These are phyloP conservation scores for Serinus canaria DNA, from an alignment of 2,113 vertebrate species.

Conservation along the genomic window DNA sequence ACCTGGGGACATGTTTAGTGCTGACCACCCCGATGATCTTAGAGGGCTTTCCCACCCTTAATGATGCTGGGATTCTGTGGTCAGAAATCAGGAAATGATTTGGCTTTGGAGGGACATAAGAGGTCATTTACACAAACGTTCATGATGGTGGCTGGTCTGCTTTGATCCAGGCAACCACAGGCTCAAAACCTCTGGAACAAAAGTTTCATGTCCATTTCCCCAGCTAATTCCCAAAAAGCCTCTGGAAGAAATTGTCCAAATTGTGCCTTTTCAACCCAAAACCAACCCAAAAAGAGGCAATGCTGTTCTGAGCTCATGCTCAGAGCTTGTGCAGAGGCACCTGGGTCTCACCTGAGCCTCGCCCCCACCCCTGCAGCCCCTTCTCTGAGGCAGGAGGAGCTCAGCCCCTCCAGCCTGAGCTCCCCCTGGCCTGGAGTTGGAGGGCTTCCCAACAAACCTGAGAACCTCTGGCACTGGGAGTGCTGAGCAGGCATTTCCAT, in stretches of 20 bases:
- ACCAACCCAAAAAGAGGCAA: not conserved
- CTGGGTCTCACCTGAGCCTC: not conserved
- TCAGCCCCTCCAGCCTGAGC: not conserved
- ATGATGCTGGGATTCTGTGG: not conserved
- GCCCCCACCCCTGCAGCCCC: not conserved
- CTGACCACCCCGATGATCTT: rapidly evolving
- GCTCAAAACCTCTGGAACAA: not conserved
- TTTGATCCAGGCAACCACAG: not conserved
- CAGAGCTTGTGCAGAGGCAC: not conserved
- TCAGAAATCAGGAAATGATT: not conserved
- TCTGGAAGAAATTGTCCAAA: not conserved
- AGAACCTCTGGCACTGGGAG: not conserved
- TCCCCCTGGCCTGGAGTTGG: not conserved
- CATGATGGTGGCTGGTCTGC: not conserved
- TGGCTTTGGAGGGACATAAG: not conserved
- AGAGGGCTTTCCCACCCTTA: not conserved
- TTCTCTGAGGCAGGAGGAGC: not conserved
- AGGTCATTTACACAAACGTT: not conserved
- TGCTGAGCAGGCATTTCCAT: not conserved
- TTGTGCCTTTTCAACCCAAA: not conserved
- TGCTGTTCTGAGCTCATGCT: not conserved
- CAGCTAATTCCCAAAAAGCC: not conserved
- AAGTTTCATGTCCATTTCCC: not conserved
- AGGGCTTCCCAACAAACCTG: not conserved
- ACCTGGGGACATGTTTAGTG: not conserved